Percentiles rank a stretch among this genome's conserved stretches.
Conservation (phyloP, 53 echinoderm and acorn worm genomes). For the Arbacia lixula region DNA sequence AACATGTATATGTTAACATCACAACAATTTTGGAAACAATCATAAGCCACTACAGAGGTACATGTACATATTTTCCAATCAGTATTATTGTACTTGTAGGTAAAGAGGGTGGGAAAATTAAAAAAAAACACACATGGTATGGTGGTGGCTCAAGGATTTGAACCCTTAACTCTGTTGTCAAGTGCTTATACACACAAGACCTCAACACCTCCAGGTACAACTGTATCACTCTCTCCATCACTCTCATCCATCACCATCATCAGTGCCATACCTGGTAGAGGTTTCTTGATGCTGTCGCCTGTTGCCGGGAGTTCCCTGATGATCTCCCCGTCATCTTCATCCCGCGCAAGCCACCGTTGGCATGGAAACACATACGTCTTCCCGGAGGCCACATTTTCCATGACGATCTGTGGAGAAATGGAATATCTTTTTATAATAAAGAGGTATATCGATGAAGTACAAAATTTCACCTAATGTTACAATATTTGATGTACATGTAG, state of each 20-base stretch:
- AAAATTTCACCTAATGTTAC: no score
- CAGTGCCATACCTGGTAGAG: slow-evolving; percentile 64
- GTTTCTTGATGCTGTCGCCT: slow-evolving; percentile 95
- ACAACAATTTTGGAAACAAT: no score
- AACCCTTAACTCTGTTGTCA: not conserved
- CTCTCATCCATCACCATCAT: slow-evolving; percentile 4
- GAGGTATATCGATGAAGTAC: no score
- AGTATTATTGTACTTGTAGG: no score
- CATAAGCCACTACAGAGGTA: no score
- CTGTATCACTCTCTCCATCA: not conserved
- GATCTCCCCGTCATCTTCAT: slow-evolving; percentile 90
- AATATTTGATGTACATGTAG: not conserved
- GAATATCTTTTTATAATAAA: no score
- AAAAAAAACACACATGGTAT: no score
- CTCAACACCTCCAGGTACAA: not conserved
- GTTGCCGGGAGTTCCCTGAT: slow-evolving; percentile 85
- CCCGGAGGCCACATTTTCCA: slow-evolving; percentile 82
- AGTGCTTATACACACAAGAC: not conserved
- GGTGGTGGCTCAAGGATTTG: no score
- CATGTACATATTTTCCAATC: no score
- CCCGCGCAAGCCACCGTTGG: slow-evolving; percentile 84
- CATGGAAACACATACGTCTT: slow-evolving; percentile 85
- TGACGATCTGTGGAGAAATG: slow-evolving; percentile 64
- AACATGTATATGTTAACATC: no score
- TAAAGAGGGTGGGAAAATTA: no score